phyloP scores from a whole-genome alignment of 2,113 vertebrate genomes.

The Sebastes schlegelii region DNA sequence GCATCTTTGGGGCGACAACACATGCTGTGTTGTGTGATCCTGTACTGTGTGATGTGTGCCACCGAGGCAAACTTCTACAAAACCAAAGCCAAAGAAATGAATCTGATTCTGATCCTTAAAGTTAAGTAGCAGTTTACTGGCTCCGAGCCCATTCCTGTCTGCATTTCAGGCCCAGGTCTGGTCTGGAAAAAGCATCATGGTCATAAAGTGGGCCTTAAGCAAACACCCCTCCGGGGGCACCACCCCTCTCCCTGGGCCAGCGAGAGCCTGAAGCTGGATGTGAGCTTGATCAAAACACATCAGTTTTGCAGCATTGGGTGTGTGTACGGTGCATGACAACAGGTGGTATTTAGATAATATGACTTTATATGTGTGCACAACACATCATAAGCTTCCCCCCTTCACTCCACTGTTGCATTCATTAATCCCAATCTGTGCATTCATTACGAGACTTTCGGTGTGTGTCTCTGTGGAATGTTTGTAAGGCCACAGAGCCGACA shows the following conservation, averaged over 20 bases:
- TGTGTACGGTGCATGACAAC: conserved; percentile 39
- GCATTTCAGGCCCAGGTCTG: conserved; percentile 56
- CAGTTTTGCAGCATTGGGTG: conserved; percentile 8
- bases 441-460: conserved; percentile 26
- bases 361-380: conserved; percentile 38
- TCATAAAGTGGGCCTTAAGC: conserved; percentile 77
- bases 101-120: conserved; percentile 38
- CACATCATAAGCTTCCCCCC: conserved; percentile 18
- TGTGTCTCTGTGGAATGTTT: conserved; percentile 54
- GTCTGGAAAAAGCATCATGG: conserved; percentile 84
- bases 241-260: conserved; percentile 54
- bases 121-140: conserved; percentile 60
- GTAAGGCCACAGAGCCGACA: conserved; percentile 22
- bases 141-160: conserved; percentile 62
- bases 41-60: conserved; percentile 4
- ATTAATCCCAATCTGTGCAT: conserved; percentile 48
- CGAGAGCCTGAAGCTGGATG: conserved; percentile 50
- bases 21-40: conserved; percentile 2
- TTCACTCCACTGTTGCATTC: conserved; percentile 23
- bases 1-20: conserved; percentile 21
- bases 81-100: conserved; percentile 32
- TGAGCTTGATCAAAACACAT: conserved; percentile 59
- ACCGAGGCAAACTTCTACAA: conserved; percentile 22
- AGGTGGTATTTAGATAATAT: conserved; percentile 65
- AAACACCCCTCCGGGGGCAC: conserved; percentile 76